Conservation (phyloP, 2,113 vertebrate species). For the Paratilapia polleni region DNA sequence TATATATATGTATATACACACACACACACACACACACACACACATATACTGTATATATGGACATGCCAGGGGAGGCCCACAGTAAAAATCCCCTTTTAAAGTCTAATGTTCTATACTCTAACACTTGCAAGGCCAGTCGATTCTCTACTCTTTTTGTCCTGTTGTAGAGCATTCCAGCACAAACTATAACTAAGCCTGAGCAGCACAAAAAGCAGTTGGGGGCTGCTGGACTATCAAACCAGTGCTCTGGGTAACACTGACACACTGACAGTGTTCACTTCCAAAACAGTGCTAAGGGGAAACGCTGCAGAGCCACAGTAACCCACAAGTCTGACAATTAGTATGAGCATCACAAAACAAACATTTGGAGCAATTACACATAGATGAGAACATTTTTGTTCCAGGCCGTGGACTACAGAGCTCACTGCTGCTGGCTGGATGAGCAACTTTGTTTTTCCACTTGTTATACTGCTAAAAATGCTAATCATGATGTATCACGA, state of each 20-base stretch:
- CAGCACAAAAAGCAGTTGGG: neutral
- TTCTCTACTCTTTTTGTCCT: neutral
- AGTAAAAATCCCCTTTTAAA: neutral
- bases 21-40: too few relatives aligned
- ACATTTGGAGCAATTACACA: conserved; percentile 31
- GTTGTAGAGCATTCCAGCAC: neutral
- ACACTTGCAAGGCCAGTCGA: neutral
- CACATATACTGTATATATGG: neutral
- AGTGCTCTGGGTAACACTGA: neutral
- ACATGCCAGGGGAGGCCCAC: neutral
- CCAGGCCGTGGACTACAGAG: neutral
- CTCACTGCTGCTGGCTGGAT: conserved; percentile 3
- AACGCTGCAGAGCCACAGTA: neutral
- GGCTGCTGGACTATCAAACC: conserved; percentile 13
- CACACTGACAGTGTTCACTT: conserved; percentile 1
- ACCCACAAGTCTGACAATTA: conserved; percentile 18
- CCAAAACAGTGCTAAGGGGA: conserved; percentile 2
- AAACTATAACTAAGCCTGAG: neutral
- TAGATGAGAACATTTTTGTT: conserved; percentile 9
- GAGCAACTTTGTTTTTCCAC: neutral
- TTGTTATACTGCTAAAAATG: conserved; percentile 12
- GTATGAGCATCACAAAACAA: conserved; percentile 1
- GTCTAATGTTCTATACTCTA: neutral
- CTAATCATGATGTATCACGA: too few relatives aligned
- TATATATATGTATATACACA: too few relatives aligned